A percentile compares a stretch with the other conserved stretches of the same genome.
phyloP scores from a whole-genome alignment of 2,797 vertebrate species.

The Epinephelus awoara region DNA sequence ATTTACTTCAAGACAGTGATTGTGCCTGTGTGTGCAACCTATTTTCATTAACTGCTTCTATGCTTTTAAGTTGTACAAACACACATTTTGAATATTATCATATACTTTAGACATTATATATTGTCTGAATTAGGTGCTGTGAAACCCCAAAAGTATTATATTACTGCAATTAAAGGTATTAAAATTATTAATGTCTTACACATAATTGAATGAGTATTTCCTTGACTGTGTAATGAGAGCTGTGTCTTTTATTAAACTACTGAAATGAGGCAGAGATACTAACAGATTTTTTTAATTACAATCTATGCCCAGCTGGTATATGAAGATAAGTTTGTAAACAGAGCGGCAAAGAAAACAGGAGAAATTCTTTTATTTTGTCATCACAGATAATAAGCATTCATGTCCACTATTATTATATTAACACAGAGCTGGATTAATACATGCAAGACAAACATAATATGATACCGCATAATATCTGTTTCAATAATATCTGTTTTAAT shows the following conservation, averaged over 20 bases:
- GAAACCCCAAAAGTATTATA: neutral
- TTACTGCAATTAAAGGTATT: neutral
- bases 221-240: neutral
- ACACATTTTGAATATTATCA: neutral
- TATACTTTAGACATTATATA: neutral
- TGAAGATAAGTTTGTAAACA: neutral
- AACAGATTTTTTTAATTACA: neutral
- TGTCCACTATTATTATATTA: neutral
- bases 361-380: neutral
- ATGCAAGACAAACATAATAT: slow-evolving; percentile 6
- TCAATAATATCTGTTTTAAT: slow-evolving; percentile 41
- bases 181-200: neutral
- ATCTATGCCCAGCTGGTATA: neutral
- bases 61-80: neutral
- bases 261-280: neutral
- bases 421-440: neutral
- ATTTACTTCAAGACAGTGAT: neutral
- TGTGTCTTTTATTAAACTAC: neutral
- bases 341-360: neutral
- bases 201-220: neutral
- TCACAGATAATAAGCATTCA: neutral
- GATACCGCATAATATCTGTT: slow-evolving; percentile 9
- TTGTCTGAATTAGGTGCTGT: neutral
- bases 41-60: neutral
- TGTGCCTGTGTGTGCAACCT: neutral